phyloP scores from a whole-genome alignment of 2,113 vertebrate genomes.

The Mesembrinibis cayennensis region DNA sequence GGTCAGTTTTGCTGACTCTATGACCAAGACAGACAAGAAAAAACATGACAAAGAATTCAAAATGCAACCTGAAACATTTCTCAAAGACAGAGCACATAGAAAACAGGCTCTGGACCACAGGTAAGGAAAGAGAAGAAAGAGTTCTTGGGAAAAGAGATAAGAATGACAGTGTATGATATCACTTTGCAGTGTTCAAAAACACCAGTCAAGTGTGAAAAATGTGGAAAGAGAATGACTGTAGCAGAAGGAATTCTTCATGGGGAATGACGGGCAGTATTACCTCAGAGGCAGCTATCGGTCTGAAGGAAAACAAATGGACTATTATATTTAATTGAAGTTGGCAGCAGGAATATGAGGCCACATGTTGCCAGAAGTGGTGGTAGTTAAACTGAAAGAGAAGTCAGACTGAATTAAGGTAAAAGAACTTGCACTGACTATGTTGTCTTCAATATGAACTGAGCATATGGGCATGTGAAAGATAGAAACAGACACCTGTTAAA shows the following conservation, averaged over 20 bases:
- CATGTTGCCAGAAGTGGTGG: neutral
- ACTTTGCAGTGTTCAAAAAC: neutral
- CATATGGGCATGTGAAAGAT: neutral
- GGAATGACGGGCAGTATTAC: neutral
- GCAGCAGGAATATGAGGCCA: neutral
- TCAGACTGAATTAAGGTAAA: neutral
- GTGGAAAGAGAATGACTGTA: neutral
- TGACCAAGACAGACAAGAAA: neutral
- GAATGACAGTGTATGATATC: neutral
- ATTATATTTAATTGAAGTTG: neutral
- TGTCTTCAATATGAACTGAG: neutral
- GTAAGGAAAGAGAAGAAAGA: neutral
- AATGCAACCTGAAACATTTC: neutral
- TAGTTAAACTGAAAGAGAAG: neutral
- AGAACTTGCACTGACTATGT: neutral
- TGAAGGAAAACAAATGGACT: neutral
- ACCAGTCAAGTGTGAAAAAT: neutral
- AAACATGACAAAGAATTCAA: neutral
- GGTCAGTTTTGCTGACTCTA: neutral
- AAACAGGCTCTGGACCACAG: neutral
- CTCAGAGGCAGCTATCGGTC: neutral
- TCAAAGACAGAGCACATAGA: neutral
- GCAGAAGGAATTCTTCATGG: neutral
- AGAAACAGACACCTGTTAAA: neutral
- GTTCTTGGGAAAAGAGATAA: neutral